Evolutionary conservation across 2,888 invertebrate genomes (phyloP), one percentile per base, ranked within the genome.

Genomic region (Lithophane leautieri): DNA sequence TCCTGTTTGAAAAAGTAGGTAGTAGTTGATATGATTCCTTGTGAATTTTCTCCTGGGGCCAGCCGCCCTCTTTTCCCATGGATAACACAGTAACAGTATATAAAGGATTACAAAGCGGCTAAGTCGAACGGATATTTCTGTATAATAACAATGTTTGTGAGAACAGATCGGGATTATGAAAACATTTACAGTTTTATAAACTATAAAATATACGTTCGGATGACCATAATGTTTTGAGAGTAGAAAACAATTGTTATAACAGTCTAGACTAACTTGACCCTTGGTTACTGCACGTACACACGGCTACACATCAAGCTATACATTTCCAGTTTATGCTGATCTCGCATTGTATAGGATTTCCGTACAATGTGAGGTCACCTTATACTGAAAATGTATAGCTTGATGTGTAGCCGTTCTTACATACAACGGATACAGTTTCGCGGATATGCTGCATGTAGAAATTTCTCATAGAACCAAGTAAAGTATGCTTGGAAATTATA

Each of bases 161-260:
- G 63, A 69, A 63, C 12, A 12, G 14, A 65, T 65, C 25, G 8
- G 7, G 2, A 56, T 74, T 47, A 40, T 63, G 22, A 60, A 68
- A 69, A 42, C 54, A 61, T 34, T 1, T 1, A 50, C 1, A 58
- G n/a, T 28, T 40, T 77, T 58, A 22, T 25, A 56, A 40, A 25
- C 14, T 50, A 50, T 47, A 14, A 61, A 70, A 61, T 42, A n/a
- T 34, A n/a, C 28, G 0, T n/a, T 12, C 1, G 34, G 52, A 58
- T 63, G 40, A 22, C 16, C 9, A 25, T 16, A 34, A 47, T 76
- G 7, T 61, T 61, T n/a, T 66, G 44, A n/a, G 11, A 68, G 12
- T 22, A 34, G 42, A 16, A 22, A 25, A 25, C 25, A 54, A 44
- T 19, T 28, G 25, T 11, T 47, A 25, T 47, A 66, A n/a, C 16